Evolutionary conservation across 2,113 vertebrate species (phyloP).

Genomic region (Heliornis fulica): DNA sequence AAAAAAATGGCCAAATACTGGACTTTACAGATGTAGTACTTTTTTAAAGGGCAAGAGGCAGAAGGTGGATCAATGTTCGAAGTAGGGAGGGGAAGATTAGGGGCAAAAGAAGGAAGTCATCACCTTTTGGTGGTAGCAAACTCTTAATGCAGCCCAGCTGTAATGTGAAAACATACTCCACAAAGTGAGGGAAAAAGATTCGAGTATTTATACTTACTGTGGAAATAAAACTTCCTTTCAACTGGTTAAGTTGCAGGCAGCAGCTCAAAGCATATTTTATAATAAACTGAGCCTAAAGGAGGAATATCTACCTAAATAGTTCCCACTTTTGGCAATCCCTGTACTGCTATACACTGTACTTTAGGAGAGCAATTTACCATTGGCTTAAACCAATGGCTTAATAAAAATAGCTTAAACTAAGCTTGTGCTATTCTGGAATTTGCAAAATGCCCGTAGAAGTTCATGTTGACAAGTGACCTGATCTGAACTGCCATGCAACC

Average conservation of each 20-base stretch:
- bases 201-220: not conserved
- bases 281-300: not conserved
- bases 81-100: not conserved
- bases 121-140: not conserved
- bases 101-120: not conserved
- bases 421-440: not conserved
- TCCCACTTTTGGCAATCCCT: not conserved
- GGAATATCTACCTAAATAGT: not conserved
- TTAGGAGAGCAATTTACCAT: not conserved
- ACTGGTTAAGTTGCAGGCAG: not conserved
- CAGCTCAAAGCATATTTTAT: not conserved
- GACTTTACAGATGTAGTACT: not conserved
- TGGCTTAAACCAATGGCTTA: not conserved
- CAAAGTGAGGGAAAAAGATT: not conserved
- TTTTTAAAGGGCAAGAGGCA: not conserved
- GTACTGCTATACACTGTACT: not conserved
- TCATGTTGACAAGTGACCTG: not conserved
- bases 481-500: not conserved
- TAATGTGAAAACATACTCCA: not conserved
- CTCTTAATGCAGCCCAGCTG: not conserved
- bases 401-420: not conserved
- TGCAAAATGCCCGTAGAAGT: not conserved
- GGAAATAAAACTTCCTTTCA: not conserved
- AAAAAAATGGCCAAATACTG: not conserved
- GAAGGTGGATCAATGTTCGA: not conserved